Base-by-base conservation (phyloP, 2,888 invertebrate species). In the Dasysyrphus albostriatus region DNA sequence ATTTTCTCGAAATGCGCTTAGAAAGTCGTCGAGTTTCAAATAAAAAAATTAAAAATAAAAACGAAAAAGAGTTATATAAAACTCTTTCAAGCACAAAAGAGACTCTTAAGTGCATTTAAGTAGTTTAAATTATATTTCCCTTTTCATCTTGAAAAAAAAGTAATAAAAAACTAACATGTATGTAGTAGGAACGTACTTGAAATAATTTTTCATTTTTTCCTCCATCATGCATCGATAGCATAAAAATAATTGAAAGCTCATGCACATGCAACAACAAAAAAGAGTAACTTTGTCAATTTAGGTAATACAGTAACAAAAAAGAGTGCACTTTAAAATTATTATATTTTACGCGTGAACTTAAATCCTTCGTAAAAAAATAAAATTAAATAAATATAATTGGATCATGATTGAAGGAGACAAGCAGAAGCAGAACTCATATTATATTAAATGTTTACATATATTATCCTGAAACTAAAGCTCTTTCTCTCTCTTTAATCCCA, bases 201-300 rank as follows among this genome's bases (percentile, higher is more conserved):
- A 14, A 1, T 3, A 7, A 8, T 3, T 14, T 59, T 39, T 39
- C 24, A 24, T 59, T 49, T 10, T 29, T 14, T 54, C 6, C 6
- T 14, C 44, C 24, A 12, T 39, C 69, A 74, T 69, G 74, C 83
- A 79, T 56, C 74, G 37, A 79, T 75, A 75, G 69, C 69, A 83
- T 83, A 56, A 83, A 83, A 79, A 79, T 79, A 83, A 83, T 83
- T 83, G 74, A 83, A 61, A 58, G 61, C 51, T 14, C n/a, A 67
- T 59, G 37, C 44, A 29, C 16, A 51, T 42, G 12, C 24, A 32
- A 65, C 2, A 65, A 6, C 12, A 61, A 0, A 29, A 14, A n/a
- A 24, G 54, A 34, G 34, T 42, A 54, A 82, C 65, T 72, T 83
- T 77, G 67, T 73, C 67, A 72, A 75, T 75, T 63, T 58, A n/a